Percentiles rank a stretch among this genome's conserved stretches.
Evolutionary conservation across 1,140 invertebrate species (phyloP).

Genomic region (Hestina assimilis): DNA sequence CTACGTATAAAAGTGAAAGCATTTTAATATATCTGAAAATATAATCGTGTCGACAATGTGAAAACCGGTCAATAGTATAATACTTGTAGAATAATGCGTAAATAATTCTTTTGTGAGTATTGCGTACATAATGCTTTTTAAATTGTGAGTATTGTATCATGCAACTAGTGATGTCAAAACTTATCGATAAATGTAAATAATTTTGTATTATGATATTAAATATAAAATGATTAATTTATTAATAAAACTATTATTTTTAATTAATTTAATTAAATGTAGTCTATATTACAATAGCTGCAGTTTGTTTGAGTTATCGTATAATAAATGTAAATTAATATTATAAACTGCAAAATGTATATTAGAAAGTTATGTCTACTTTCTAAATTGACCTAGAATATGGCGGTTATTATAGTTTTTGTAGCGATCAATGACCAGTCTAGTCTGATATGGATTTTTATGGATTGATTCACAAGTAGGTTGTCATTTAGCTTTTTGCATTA

Average conservation of each 20-base stretch:
- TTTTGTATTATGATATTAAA: not conserved
- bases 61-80: not conserved
- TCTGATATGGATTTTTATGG: too few species aligned
- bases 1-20: too few species aligned
- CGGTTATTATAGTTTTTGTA: too few species aligned
- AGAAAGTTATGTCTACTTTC: constrained; percentile 3
- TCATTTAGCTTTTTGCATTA: too few species aligned
- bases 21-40: not conserved
- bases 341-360: not conserved
- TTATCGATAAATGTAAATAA: not conserved
- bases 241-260: too few species aligned
- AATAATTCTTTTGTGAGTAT: constrained; percentile 9
- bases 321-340: too few species aligned
- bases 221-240: too few species aligned
- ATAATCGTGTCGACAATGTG: not conserved
- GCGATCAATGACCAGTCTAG: too few species aligned
- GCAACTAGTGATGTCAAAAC: constrained; percentile 1
- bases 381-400: constrained; percentile 2
- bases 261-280: too few species aligned
- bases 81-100: not conserved
- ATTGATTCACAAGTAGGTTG: too few species aligned
- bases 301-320: too few species aligned
- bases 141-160: constrained; percentile 2
- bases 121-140: constrained; percentile 13
- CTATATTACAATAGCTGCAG: too few species aligned